Evolutionary conservation across 2,797 vertebrate species (phyloP), one percentile per base, ranked within the genome.

Genomic region (Falco rusticolus): DNA sequence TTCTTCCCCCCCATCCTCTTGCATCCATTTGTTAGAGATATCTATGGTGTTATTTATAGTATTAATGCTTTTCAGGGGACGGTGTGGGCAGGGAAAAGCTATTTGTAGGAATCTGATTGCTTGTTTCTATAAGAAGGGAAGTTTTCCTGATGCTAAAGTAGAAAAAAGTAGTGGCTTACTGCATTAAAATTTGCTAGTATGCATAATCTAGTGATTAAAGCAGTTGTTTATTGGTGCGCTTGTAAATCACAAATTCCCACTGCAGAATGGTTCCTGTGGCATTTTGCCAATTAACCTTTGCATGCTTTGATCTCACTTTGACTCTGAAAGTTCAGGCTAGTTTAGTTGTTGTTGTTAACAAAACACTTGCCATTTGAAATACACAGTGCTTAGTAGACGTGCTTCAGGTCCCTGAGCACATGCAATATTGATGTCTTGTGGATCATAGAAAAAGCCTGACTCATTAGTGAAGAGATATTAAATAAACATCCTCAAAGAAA

Each of bases 401-500:
- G 68, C 74, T 59, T 88, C 59, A 59, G 60, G 56, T 89, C 78
- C 88, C 90, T 45, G 34, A 69, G 70, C 78, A 20, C 75, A 47
- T 65, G 64, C 57, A 82, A 78, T 71, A 74, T 60, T 79, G 85
- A 60, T 70, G 50, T 22, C 88, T 83, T 77, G 79, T 72, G 79
- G 13, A 14, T 93, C 25, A 12, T 20, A 64, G 78, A 64, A 71
- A 82, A 61, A 82, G 88, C 70, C 74, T 54, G 63, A 28, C 45
- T 69, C 43, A 84, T 91, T 91, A 94, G 70, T 28, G 39, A n/a
- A 65, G 53, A 71, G 47, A 54, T 39, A n/a, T 47, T 92, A 96
- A 95, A 94, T 19, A 71, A 89, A 94, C 76, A 69, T 71, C 74
- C 56, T 29, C 66, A 64, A 75, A 76, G 76, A 86, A 96, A 87